Conservation (phyloP, 2,888 invertebrate species). For the Tetanocera ferruginea region DNA sequence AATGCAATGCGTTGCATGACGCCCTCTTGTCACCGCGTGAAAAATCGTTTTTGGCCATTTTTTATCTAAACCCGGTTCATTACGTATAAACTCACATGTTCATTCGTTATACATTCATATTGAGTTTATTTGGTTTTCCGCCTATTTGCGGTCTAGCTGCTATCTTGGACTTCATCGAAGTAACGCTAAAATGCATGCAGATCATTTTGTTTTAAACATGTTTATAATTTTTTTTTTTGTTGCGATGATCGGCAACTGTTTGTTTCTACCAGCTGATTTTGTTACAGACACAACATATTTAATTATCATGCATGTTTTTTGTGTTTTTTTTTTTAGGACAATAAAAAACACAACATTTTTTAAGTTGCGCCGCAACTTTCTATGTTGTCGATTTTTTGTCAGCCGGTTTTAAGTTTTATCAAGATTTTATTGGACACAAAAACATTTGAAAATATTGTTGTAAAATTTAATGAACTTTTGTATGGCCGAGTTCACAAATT, state of each 20-base stretch:
- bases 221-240: neutral
- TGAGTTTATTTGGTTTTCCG: neutral
- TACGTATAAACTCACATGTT: neutral
- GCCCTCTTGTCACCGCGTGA: too few species aligned
- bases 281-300: neutral
- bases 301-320: neutral
- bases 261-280: neutral
- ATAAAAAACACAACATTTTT: conserved; percentile 2
- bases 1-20: neutral
- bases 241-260: neutral
- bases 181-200: neutral
- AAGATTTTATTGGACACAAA: neutral
- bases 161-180: too few species aligned
- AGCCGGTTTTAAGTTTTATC: conserved; percentile 5
- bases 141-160: too few species aligned
- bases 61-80: neutral
- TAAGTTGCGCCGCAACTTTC: conserved; percentile 20
- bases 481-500: too few species aligned
- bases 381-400: neutral
- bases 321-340: neutral
- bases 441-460: neutral
- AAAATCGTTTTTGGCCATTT: too few species aligned
- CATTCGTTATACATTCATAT: neutral
- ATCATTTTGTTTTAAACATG: neutral
- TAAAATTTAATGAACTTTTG: neutral